Conservation (phyloP, 1,140 invertebrate genomes). For the Procambarus virginalis region DNA sequence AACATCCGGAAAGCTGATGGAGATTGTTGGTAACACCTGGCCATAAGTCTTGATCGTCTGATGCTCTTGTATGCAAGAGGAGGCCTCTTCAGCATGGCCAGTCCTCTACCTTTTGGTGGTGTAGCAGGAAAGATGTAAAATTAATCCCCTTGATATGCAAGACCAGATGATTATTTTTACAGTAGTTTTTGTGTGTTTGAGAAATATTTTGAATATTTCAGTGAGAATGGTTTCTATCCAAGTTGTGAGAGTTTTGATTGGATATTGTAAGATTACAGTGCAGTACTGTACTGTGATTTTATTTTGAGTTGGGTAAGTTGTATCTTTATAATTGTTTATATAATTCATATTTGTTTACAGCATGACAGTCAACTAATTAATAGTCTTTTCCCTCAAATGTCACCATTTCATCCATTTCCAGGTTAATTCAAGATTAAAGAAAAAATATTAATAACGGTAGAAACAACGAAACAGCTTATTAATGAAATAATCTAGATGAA, state of each 20-base stretch:
- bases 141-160: not conserved
- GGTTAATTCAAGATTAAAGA: slow-evolving; percentile 52
- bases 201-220: not conserved
- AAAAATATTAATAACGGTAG: slow-evolving; percentile 37
- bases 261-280: not conserved
- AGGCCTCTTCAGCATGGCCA: not conserved
- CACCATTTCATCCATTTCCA: slow-evolving; percentile 59
- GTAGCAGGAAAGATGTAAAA: not conserved
- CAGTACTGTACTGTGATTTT: not conserved
- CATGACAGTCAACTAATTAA: slow-evolving; percentile 44
- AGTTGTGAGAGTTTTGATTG: slow-evolving; percentile 1
- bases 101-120: not conserved
- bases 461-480: slow-evolving; percentile 30
- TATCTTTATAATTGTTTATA: not conserved
- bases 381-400: slow-evolving; percentile 52
- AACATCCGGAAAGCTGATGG: not conserved
- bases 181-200: not conserved
- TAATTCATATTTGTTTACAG: slow-evolving; percentile 63
- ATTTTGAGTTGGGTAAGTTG: slow-evolving; percentile 35
- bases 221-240: not conserved
- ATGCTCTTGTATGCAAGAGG: not conserved
- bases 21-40: not conserved
- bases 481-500: slow-evolving; percentile 42
- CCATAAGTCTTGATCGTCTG: not conserved
- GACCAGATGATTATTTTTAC: not conserved